Evolutionary conservation across 2,797 vertebrate species (phyloP).

Genomic region (Tympanoctomys barrerae): DNA sequence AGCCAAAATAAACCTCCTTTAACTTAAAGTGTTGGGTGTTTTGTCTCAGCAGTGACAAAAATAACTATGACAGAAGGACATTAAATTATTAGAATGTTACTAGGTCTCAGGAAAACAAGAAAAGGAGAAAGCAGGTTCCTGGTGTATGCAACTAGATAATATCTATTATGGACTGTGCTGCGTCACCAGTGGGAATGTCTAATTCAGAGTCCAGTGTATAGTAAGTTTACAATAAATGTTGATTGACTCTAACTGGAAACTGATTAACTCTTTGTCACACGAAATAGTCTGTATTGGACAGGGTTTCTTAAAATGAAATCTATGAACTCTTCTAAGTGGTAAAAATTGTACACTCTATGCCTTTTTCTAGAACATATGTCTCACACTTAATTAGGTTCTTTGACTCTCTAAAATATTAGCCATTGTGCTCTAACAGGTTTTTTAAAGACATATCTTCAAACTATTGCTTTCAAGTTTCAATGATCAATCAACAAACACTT

Average conservation of each 20-base stretch:
- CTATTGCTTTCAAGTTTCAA: neutral
- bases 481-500: neutral
- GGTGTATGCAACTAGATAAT: neutral
- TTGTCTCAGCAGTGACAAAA: neutral
- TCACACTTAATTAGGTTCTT: constrained; percentile 4
- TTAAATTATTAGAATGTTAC: neutral
- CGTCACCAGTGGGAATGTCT: neutral
- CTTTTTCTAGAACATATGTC: neutral
- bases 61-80: neutral
- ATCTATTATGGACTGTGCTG: neutral
- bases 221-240: neutral
- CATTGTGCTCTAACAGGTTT: neutral
- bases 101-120: neutral
- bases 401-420: neutral
- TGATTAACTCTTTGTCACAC: neutral
- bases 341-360: neutral
- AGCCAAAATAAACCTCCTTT: neutral
- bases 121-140: neutral
- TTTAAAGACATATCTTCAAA: neutral
- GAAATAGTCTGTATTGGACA: neutral
- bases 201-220: neutral
- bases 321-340: neutral
- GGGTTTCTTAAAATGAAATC: neutral
- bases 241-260: neutral
- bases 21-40: neutral